phyloP scores from a whole-genome alignment of 2,888 invertebrate genomes.

The Plagodis dolabraria region DNA sequence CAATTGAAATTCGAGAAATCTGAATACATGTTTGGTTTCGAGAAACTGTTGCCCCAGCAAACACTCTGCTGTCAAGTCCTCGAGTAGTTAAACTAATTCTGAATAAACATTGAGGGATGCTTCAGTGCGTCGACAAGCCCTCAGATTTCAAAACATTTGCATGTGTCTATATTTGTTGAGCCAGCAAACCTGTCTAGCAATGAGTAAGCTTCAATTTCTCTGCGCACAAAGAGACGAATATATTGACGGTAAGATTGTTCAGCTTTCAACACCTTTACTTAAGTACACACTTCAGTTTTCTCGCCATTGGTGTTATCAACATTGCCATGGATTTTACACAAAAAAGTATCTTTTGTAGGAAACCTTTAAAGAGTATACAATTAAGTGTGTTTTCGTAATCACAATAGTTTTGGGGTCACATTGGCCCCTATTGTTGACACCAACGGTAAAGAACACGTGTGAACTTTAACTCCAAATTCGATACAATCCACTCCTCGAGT shows the following conservation, averaged over 20 bases:
- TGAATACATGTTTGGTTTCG: slow-evolving; percentile 15
- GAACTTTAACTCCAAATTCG: slow-evolving; percentile 70
- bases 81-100: slow-evolving; percentile 50
- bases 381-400: slow-evolving; percentile 8
- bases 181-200: slow-evolving; percentile 38
- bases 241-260: slow-evolving; percentile 5
- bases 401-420: slow-evolving; percentile 38
- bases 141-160: slow-evolving; percentile 69
- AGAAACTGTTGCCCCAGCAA: slow-evolving; percentile 34
- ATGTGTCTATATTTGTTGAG: slow-evolving; percentile 52
- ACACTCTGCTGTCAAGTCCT: slow-evolving; percentile 44
- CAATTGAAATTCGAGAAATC: slow-evolving; percentile 33
- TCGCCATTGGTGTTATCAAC: neutral
- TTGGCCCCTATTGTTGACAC: slow-evolving; percentile 58
- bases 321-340: neutral
- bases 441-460: slow-evolving; percentile 71
- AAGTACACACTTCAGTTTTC: neutral
- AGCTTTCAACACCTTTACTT: slow-evolving; percentile 8
- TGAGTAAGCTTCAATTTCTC: slow-evolving; percentile 50
- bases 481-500: slow-evolving; percentile 54
- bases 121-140: slow-evolving; percentile 56
- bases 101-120: slow-evolving; percentile 51
- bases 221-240: slow-evolving; percentile 37
- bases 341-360: neutral
- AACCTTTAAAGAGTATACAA: slow-evolving; percentile 4